phyloP scores from a whole-genome alignment of 1,140 invertebrate genomes.

The Drepana arcuata region DNA sequence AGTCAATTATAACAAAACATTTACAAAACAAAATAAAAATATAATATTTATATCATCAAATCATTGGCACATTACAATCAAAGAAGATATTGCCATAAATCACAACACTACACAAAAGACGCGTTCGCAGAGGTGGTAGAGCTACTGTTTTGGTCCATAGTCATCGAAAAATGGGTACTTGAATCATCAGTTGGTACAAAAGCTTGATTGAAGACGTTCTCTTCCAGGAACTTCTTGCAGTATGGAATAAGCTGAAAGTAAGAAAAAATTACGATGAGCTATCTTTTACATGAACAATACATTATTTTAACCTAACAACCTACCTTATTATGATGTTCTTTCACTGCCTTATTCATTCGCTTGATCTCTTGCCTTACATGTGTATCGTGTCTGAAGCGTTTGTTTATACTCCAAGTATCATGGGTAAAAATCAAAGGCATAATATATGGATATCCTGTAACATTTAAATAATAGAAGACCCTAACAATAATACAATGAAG shows the following conservation, averaged over 20 bases:
- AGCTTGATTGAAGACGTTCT: slow-evolving; percentile 32
- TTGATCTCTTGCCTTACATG: slow-evolving; percentile 44
- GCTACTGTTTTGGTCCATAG: not conserved
- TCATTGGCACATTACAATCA: no score
- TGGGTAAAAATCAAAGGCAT: slow-evolving; percentile 31
- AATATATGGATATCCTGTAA: slow-evolving; percentile 36
- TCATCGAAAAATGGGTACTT: slow-evolving; percentile 2
- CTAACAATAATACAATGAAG: not conserved
- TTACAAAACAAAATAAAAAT: no score
- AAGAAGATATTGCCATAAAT: no score
- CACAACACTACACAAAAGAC: no score
- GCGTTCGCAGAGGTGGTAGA: no score
- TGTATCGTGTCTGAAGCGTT: slow-evolving; percentile 23
- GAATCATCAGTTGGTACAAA: slow-evolving; percentile 19
- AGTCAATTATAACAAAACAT: no score
- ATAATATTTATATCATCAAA: no score
- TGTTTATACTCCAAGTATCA: slow-evolving; percentile 31
- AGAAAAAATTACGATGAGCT: not conserved
- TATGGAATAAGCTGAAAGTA: slow-evolving; percentile 36
- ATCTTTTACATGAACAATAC: not conserved
- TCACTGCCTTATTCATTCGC: slow-evolving; percentile 34
- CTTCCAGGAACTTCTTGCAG: slow-evolving; percentile 39
- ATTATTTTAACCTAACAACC: slow-evolving; percentile 1
- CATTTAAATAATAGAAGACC: not conserved
- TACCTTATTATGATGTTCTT: slow-evolving; percentile 29